These are phyloP conservation scores for Orthosia gracilis DNA, from an alignment of 2,888 invertebrate genomes.

Conservation along the genomic window DNA sequence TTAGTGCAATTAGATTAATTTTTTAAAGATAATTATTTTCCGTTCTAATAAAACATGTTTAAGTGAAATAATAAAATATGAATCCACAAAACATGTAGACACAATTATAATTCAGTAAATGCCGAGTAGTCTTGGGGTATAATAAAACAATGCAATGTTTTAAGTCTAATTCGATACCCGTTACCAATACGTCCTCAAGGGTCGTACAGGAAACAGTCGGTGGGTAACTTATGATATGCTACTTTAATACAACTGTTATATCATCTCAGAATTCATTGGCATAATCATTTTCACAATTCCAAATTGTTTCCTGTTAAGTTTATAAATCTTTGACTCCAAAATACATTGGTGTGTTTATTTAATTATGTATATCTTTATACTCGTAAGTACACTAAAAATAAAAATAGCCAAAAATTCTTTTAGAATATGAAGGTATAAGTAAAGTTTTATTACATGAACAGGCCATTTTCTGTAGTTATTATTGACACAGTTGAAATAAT, in stretches of 20 bases:
- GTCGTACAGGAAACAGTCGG: conserved; percentile 32
- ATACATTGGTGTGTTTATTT: neutral
- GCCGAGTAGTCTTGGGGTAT: conserved; percentile 69
- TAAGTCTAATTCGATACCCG: conserved; percentile 38
- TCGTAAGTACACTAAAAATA: conserved; percentile 5
- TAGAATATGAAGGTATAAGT: conserved; percentile 15
- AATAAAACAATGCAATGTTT: conserved; percentile 37
- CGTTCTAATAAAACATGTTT: conserved; percentile 80
- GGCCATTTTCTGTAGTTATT: conserved; percentile 8
- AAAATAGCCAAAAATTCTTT: conserved; percentile 3
- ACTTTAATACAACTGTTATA: conserved; percentile 39
- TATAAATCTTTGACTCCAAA: neutral
- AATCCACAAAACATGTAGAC: conserved; percentile 44
- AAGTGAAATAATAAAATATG: conserved; percentile 45
- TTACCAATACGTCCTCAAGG: conserved; percentile 4
- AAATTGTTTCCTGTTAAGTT: neutral
- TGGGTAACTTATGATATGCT: conserved; percentile 54
- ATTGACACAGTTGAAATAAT: conserved; percentile 21
- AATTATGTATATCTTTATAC: conserved; percentile 5
- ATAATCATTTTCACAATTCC: conserved; percentile 34
- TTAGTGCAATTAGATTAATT: conserved; percentile 90
- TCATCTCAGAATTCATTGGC: conserved; percentile 70
- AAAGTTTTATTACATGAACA: conserved; percentile 23
- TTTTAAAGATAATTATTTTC: conserved; percentile 81
- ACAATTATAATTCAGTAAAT: conserved; percentile 53